Base-by-base conservation (phyloP, 2,888 invertebrate species). In the Microchrysa polita region DNA sequence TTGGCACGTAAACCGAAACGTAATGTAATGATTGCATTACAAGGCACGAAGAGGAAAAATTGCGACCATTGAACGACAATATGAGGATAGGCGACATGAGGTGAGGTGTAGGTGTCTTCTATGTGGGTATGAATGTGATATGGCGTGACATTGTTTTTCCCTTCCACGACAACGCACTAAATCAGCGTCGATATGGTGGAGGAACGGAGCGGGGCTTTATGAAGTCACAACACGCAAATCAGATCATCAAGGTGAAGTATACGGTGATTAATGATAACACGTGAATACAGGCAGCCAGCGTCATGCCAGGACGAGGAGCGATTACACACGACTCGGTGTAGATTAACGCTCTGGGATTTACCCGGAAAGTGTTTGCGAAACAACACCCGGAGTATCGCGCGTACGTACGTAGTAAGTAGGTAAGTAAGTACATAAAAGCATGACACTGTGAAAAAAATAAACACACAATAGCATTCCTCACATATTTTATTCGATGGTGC, bases 191-290 rank as follows among this genome's bases (percentile, higher is more conserved):
- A 22, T 10, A 5, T 5, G 5, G 52, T 52, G 18, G 16, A 1
- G n/a, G n/a, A 12, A 12, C 18, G 22, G 2, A 10, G 2, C 10
- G 20, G 20, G 22, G 18, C 18, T 34, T 69, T 55, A 69, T 55
- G 55, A 52, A 69, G 69, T 69, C 69, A 55, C 55, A 55, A 69
- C 69, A 69, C 69, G 69, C 69, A 69, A 69, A 69, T 69, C 42
- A 55, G 69, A 69, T 69, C 69, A 69, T 69, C 69, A 69, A 55
- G 55, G 69, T 55, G 69, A 55, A 55, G 55, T 55, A 57, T 34
- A 27, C 52, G 69, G 65, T 65, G 65, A 65, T 65, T 65, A 65
- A 65, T 65, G 65, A 65, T 65, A 65, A 65, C 65, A 65, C 65
- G 65, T 65, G 65, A 65, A 65, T n/a, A n/a, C n/a, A n/a, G n/a